Percentiles rank a stretch among this genome's conserved stretches.
phyloP scores from a whole-genome alignment of 2,113 vertebrate genomes.

The Otocyon megalotis region DNA sequence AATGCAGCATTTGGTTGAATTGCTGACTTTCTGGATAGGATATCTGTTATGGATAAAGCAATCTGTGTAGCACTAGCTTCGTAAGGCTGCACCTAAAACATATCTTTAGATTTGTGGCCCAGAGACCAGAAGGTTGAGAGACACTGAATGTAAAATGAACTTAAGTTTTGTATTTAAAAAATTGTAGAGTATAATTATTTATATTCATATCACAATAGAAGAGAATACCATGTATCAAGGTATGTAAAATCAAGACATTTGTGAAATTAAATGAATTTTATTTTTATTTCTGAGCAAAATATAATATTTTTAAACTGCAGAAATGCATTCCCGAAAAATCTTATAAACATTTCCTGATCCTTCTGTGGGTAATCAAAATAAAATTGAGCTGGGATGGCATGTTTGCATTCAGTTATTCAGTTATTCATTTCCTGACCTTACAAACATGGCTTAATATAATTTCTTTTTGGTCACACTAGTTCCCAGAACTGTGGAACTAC shows the following conservation, averaged over 20 bases:
- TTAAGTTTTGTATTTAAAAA: slow-evolving; percentile 25
- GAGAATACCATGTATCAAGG: neutral
- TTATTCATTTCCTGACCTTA: slow-evolving; percentile 43
- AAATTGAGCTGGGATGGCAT: neutral
- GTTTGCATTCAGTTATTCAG: neutral
- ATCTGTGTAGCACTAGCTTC: neutral
- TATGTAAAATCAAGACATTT: neutral
- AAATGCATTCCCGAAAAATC: slow-evolving; percentile 30
- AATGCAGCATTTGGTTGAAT: neutral
- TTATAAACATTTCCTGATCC: neutral
- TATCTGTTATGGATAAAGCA: neutral
- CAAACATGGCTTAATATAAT: neutral
- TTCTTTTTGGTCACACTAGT: neutral
- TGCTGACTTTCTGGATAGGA: neutral
- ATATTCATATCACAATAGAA: neutral
- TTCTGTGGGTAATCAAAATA: neutral
- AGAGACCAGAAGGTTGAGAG: slow-evolving; percentile 4
- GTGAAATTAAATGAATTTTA: neutral
- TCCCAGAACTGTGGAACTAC: slow-evolving; percentile 35
- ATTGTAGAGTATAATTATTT: neutral
- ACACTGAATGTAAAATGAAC: neutral
- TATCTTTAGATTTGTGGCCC: slow-evolving; percentile 2
- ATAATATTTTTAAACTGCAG: slow-evolving; percentile 51
- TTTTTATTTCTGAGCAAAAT: slow-evolving; percentile 51
- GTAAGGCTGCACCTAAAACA: neutral